A percentile compares a stretch with the other conserved stretches of the same genome.
Conservation (phyloP, 2,888 invertebrate genomes). For the Polyploca ridens region DNA sequence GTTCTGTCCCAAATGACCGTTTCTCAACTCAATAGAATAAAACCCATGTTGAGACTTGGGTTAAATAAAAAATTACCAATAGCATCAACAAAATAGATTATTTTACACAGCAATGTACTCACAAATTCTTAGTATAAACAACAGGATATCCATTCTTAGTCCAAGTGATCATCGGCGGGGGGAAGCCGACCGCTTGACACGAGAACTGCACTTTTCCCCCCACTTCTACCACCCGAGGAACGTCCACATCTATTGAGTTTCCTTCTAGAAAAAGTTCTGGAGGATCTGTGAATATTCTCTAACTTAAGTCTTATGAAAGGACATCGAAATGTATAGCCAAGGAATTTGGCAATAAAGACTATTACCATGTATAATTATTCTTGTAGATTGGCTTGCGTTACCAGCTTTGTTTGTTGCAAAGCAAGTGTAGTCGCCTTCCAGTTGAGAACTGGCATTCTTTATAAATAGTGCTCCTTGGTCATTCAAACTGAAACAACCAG, state of each 20-base stretch:
- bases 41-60: no score
- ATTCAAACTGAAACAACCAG: conserved; percentile 59
- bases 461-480: conserved; percentile 67
- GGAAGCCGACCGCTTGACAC: conserved; percentile 66
- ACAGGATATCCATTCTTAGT: conserved; percentile 65
- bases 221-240: conserved; percentile 41
- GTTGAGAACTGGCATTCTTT: conserved; percentile 64
- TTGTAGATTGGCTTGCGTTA: conserved; percentile 60
- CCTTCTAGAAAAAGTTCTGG: conserved; percentile 46
- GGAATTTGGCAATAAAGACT: not conserved
- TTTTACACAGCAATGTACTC: conserved; percentile 32
- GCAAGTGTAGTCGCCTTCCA: conserved; percentile 84
- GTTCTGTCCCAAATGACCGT: no score
- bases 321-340: not conserved
- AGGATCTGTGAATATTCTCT: conserved; percentile 50
- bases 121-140: conserved; percentile 61
- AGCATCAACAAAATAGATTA: no score
- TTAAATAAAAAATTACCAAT: no score
- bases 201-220: conserved; percentile 55
- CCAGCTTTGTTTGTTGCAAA: conserved; percentile 85
- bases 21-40: no score
- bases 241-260: conserved; percentile 21
- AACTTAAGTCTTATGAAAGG: not conserved
- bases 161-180: conserved; percentile 75
- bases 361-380: conserved; percentile 72